Base-by-base conservation (phyloP, 2,888 invertebrate genomes). In the Hesperia comma region DNA sequence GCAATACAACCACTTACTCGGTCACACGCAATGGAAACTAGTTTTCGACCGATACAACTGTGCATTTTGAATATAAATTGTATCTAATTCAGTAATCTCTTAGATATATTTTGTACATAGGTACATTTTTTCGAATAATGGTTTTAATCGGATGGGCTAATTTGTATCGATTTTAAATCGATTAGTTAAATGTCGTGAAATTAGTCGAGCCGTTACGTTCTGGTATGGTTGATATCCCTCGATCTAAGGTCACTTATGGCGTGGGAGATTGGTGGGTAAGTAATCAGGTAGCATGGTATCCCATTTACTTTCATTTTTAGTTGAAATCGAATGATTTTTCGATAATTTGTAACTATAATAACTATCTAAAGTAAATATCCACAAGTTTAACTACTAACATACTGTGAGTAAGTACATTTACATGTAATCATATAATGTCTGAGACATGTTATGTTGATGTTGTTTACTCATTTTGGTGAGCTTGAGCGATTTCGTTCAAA, bases 61-160 rank as follows among this genome's bases (percentile, higher is more conserved):
- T 68, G 68, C 57, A 55, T 72, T 70, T 60, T 14, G 74, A 72
- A 75, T 76, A 74, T 70, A 75, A 77, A 76, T 72, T 63, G 73
- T 33, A 32, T 26, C 69, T 72, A 72, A 74, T 73, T 66, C 61
- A 10, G 63, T 62, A 43, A 58, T 26, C 26, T 26, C 46, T 61
- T 73, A 72, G 55, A 55, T 43, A 37, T 54, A 70, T 74, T 72
- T 74, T 73, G 41, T 41, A 62, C 32, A 19, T 53, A 6, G 14
- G 41, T 26, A 26, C 5, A 26, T 26, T 26, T 4, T 26, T 26
- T 26, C 26, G 43, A 46, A 63, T 32, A 63, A 63, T 63, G 46
- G 43, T 43, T 55, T 6, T 46, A 63, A 55, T 55, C 32, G 54
- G 7, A 61, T 54, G 19, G 43, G 14, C 51, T 43, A 55, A 54